These are phyloP conservation scores for Caiman crocodilus DNA, from an alignment of 2,797 vertebrate species.

Conservation along the genomic window DNA sequence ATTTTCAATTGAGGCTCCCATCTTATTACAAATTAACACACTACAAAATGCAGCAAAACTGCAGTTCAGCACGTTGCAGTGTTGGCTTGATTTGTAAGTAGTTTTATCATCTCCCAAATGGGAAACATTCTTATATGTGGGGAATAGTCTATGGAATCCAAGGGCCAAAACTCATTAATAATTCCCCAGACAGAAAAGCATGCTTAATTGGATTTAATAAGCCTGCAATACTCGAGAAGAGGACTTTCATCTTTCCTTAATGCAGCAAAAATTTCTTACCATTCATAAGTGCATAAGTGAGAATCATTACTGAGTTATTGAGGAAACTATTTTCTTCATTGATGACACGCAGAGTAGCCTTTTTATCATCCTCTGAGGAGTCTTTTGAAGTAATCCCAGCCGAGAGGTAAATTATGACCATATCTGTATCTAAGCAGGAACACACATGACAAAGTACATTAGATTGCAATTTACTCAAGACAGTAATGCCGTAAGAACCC, in stretches of 20 bases:
- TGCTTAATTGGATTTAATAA: background rate
- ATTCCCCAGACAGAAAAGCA: background rate
- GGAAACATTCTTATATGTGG: background rate
- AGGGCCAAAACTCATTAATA: background rate
- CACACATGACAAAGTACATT: background rate
- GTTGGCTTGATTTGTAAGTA: background rate
- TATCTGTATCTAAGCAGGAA: conserved; percentile 88
- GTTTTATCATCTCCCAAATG: background rate
- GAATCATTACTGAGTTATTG: conserved; percentile 99
- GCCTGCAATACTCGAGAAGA: background rate
- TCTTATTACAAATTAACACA: background rate
- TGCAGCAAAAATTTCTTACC: conserved; percentile 81
- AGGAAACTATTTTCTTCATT: conserved; percentile 94
- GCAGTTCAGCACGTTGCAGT: accelerated
- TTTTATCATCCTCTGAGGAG: conserved; percentile 93
- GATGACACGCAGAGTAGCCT: conserved; percentile 92
- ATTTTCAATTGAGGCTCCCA: background rate
- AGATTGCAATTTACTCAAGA: background rate
- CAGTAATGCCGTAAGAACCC: background rate
- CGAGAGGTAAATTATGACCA: conserved; percentile 96
- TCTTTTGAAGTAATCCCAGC: conserved; percentile 94
- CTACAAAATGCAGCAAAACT: background rate
- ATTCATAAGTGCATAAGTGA: conserved; percentile 98
- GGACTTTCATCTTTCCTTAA: conserved; percentile 48
- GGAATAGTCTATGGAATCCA: background rate